Evolutionary conservation across 2,113 vertebrate species (phyloP), one percentile per base, ranked within the genome.

Genomic region (Brachionichthys hirsutus): DNA sequence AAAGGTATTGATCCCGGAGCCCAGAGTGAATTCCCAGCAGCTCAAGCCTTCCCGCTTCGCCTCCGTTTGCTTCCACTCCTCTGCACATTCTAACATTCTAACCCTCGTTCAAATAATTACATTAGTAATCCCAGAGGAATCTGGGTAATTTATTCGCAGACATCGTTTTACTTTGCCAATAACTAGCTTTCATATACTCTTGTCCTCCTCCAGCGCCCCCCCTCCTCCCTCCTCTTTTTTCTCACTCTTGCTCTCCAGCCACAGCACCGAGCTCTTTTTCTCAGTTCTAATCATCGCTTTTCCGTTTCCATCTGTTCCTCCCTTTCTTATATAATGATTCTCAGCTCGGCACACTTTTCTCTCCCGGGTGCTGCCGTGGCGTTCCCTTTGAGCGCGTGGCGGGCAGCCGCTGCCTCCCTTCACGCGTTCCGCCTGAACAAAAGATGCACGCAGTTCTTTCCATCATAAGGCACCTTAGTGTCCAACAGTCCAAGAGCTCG

Each of bases 41-140:
- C 63, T 74, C 75, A 85, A 81, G 71, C 67, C 65, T 75, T 54
- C 13, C 67, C 52, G 67, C 65, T 78, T 73, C 68, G 60, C 78
- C 78, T 76, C 85, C 59, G 59, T 74, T 50, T 77, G 73, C 71
- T 85, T 83, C 58, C 70, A 78, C 85, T 73, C 73, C 68, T 83
- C 83, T 81, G 73, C 70, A 76, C 85, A 85, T 77, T 79, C 70
- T 85, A 83, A 89, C n/a, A n/a, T 83, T 77, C 88, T 70, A 83
- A 85, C 61, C 75, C 72, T 81, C 63, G 36, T 89, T 90, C 87
- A 82, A 87, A 90, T 92, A 91, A 91, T 90, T 85, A 89, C 90
- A 88, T 84, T 74, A 86, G 85, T 87, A 88, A 91, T 90, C 89
- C 85, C 69, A 10, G 50, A 70, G 85, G 89, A 85, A 70, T 65